phyloP scores from a whole-genome alignment of 2,888 invertebrate genomes.

The Meganola albula region DNA sequence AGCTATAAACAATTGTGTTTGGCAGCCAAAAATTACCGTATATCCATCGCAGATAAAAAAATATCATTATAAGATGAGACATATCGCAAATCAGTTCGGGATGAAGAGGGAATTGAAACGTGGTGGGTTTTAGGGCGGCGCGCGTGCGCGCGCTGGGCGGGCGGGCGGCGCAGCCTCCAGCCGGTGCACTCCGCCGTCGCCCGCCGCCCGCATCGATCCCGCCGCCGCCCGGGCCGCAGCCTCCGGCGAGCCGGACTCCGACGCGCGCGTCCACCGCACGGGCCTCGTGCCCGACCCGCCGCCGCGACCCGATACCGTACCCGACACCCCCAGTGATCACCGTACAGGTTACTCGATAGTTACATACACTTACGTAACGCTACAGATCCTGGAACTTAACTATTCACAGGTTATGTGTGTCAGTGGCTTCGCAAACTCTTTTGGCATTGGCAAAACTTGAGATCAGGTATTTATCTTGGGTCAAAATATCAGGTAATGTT shows the following conservation, averaged over 20 bases:
- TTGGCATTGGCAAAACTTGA: constrained; percentile 22
- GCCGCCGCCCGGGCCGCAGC: constrained; percentile 65
- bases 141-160: constrained; percentile 27
- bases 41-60: constrained; percentile 30
- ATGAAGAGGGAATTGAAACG: constrained; percentile 61
- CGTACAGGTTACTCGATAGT: constrained; percentile 58
- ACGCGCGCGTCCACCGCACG: constrained; percentile 50
- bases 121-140: constrained; percentile 32
- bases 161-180: constrained; percentile 63
- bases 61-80: constrained; percentile 35
- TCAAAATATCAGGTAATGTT: constrained; percentile 8
- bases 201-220: constrained; percentile 75
- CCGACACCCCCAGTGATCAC: constrained; percentile 47
- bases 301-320: constrained; percentile 41
- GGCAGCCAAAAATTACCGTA: too few relatives aligned
- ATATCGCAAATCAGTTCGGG: constrained; percentile 61
- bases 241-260: constrained; percentile 49
- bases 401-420: constrained; percentile 60
- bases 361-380: constrained; percentile 70
- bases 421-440: constrained; percentile 30
- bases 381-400: constrained; percentile 47
- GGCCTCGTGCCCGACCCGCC: constrained; percentile 37
- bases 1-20: too few relatives aligned
- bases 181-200: constrained; percentile 73
- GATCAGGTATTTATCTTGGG: constrained; percentile 19